Evolutionary conservation across 2,113 vertebrate species (phyloP).

Genomic region (Hassar affinis): DNA sequence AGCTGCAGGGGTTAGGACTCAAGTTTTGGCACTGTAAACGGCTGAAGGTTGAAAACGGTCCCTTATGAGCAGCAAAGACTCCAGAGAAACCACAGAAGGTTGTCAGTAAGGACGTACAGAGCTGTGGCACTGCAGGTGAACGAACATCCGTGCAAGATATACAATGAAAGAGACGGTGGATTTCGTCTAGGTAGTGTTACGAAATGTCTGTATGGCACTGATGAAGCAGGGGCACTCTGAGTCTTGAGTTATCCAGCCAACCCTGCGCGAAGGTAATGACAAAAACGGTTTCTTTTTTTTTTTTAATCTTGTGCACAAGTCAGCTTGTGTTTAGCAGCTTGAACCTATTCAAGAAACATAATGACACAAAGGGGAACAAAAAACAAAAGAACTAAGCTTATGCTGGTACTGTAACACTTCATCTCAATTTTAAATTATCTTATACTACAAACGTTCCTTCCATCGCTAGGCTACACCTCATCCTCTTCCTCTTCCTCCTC

Average conservation of each 20-base stretch:
- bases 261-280: neutral
- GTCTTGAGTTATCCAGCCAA: neutral
- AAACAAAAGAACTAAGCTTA: constrained; percentile 37
- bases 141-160: constrained; percentile 38
- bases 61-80: constrained; percentile 23
- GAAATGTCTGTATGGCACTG: constrained; percentile 49
- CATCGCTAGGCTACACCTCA: constrained; percentile 54
- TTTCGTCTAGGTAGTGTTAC: constrained; percentile 41
- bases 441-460: constrained; percentile 33
- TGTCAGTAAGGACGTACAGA: neutral
- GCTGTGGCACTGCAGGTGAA: constrained; percentile 20
- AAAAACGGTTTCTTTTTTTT: constrained; percentile 40
- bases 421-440: constrained; percentile 18
- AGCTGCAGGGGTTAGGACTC: constrained; percentile 18
- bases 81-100: neutral
- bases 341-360: constrained; percentile 57
- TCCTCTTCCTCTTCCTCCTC: constrained; percentile 46
- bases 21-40: constrained; percentile 17
- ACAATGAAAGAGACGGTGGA: constrained; percentile 14
- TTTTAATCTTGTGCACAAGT: constrained; percentile 58
- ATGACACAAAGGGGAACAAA: constrained; percentile 23
- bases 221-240: constrained; percentile 27
- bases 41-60: constrained; percentile 4
- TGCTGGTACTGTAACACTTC: constrained; percentile 71
- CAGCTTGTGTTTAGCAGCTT: constrained; percentile 71